Evolutionary conservation across 1,140 invertebrate species (phyloP), one percentile per base, ranked within the genome.

Genomic region (Eumeta japonica): DNA sequence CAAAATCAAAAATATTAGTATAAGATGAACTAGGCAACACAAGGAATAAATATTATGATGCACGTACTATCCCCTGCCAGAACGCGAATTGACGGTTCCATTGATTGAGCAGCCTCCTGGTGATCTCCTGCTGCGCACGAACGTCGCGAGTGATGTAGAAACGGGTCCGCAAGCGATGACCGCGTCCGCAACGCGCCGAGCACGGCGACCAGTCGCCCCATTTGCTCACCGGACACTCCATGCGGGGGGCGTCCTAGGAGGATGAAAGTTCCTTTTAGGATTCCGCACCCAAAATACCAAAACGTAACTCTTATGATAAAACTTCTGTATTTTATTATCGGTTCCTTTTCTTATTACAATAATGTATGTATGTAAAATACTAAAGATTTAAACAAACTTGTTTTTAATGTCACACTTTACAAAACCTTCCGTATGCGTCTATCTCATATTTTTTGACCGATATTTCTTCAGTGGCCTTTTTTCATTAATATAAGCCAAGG

Each of bases 131-230:
- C 41, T 70, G 64, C 14, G 58, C 30, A 1, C 36, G 43, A 12
- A 47, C 9, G 33, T 55, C 54, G 3, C 37, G 45, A n/a, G 42
- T 46, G 12, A 67, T 44, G 47, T 67, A 68, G 10, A 68, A 63
- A 7, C 89, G 72, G 1, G 80, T 81, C 33, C 86, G 77, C 46
- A 82, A 63, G 29, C 79, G 75, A 0, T 79, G 66, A 0, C 90
- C 91, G 16, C 82, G 82, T 0, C 91, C 90, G 62, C 92, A 96
- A 0, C 81, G 82, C 0, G 82, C 80, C 9, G 83, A 85, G 55
- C 92, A 96, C 5, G 81, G 73, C 7, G 85, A 86, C 90, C 90
- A 94, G 1, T 77, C 58, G 1, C 80, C 81, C 91, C 91, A 95
- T 1, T 79, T 51, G 0, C 85, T 84, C 11, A 87, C 82, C 27